Conservation (phyloP, 2,797 vertebrate genomes). For the Rhinophrynus dorsalis region DNA sequence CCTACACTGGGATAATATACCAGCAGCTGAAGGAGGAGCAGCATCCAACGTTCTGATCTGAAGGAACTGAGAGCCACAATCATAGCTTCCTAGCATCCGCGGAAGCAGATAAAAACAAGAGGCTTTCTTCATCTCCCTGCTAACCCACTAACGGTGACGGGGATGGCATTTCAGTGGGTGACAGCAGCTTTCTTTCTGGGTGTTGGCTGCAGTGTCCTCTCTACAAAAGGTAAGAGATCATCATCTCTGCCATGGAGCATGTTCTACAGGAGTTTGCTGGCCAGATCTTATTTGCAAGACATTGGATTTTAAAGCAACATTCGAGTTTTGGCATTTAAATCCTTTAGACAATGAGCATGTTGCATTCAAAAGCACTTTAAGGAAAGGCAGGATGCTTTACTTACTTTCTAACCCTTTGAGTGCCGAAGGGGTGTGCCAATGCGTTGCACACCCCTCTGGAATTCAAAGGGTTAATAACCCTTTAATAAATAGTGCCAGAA, state of each 20-base stretch:
- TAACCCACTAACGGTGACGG: slow-evolving; percentile 17
- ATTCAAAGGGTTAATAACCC: too few species aligned
- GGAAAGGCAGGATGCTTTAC: too few species aligned
- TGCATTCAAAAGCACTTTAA: slow-evolving; percentile 14
- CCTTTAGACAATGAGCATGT: background rate
- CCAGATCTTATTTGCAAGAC: background rate
- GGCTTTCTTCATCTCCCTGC: slow-evolving; percentile 27
- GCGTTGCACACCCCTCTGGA: too few species aligned
- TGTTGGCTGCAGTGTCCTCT: slow-evolving; percentile 42
- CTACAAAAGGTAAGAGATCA: slow-evolving; percentile 37
- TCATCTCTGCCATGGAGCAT: background rate
- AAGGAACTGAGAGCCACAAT: slow-evolving; percentile 11
- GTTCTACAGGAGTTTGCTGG: slow-evolving; percentile 10
- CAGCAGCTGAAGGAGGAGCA: slow-evolving; percentile 33
- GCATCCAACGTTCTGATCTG: slow-evolving; percentile 13
- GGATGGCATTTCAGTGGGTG: slow-evolving; percentile 44
- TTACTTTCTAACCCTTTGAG: too few species aligned
- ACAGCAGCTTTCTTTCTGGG: slow-evolving; percentile 40
- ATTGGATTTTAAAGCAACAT: background rate
- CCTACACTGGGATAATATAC: slow-evolving; percentile 28
- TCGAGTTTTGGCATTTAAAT: background rate
- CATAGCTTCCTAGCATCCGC: slow-evolving; percentile 10
- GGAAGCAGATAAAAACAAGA: slow-evolving; percentile 4
- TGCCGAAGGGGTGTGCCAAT: too few species aligned
- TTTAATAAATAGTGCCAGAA: too few species aligned